Conservation (phyloP, 2,888 invertebrate genomes). For the Ectemnius lituratus region DNA sequence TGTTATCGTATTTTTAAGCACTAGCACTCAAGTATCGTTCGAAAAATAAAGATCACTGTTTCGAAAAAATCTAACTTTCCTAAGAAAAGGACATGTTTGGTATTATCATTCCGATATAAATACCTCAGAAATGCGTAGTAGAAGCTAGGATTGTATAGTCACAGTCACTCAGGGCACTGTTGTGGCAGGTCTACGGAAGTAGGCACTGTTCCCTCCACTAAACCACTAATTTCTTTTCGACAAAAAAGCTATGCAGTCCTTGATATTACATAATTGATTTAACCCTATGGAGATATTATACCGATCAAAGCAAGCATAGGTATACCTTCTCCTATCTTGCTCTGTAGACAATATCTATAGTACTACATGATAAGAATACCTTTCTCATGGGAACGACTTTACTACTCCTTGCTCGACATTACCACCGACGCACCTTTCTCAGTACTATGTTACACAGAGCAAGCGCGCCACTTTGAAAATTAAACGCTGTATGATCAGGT, state of each 20-base stretch:
- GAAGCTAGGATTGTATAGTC: constrained; percentile 78
- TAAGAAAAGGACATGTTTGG: constrained; percentile 74
- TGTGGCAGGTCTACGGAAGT: constrained; percentile 77
- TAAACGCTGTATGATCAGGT: constrained; percentile 58
- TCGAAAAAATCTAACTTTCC: constrained; percentile 53
- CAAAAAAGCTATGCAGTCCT: constrained; percentile 73
- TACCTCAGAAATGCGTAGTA: constrained; percentile 77
- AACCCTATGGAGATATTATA: constrained; percentile 69
- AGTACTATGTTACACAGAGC: constrained; percentile 56
- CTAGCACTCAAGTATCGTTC: constrained; percentile 42
- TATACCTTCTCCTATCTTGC: constrained; percentile 77
- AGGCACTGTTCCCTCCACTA: constrained; percentile 77
- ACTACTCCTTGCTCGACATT: constrained; percentile 54
- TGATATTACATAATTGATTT: constrained; percentile 64
- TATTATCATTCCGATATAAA: constrained; percentile 78
- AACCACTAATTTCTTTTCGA: constrained; percentile 74
- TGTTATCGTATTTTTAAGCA: constrained; percentile 56
- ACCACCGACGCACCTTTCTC: constrained; percentile 50
- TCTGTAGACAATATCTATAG: constrained; percentile 61
- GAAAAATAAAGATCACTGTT: constrained; percentile 55
- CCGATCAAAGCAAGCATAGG: constrained; percentile 75
- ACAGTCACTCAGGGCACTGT: constrained; percentile 77
- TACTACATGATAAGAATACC: constrained; percentile 59
- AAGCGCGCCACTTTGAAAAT: constrained; percentile 58
- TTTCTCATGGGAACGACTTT: constrained; percentile 53